Evolutionary conservation across 2,888 invertebrate species (phyloP), one percentile per base, ranked within the genome.

Genomic region (Idaea aversata): DNA sequence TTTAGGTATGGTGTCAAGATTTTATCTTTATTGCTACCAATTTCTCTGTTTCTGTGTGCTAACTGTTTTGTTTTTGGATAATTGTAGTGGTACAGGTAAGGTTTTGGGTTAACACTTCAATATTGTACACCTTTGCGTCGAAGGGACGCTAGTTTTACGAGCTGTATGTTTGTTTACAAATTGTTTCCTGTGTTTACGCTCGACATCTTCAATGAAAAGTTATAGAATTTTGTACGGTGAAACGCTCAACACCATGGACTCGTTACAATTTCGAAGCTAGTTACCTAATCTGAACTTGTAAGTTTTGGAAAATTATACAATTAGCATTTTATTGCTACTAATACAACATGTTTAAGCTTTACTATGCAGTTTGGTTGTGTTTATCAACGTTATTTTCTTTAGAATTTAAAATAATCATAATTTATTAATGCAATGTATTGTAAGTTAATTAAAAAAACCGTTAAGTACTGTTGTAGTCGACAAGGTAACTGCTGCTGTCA

Each of bases 161-260:
- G 78, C 80, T 77, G 77, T 77, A 80, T 71, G 83, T 85, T 90
- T 90, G 91, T 92, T 91, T 92, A 90, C 87, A 88, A 86, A 75
- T 87, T 84, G 88, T 88, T 91, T 89, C 88, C 86, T 86, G 87
- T 87, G 85, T 84, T 84, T 86, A 83, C 82, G 80, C 80, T 81
- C 79, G 81, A 84, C 86, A 85, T 84, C 81, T 81, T 84, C 75
- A 81, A 81, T 85, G 77, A 84, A 85, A 87, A 81, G 75, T 76
- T 74, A 75, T 79, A 77, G 75, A 72, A 77, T 76, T 75, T 67
- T 62, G 72, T 75, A 72, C 67, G 69, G 67, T 73, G 70, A 68
- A 69, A 72, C 72, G 68, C 70, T 70, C 67, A 47, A 63, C 63
- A 64, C 68, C 61, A 62, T 65, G 68, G 65, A 63, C 47, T 47